Base-by-base conservation (phyloP, 1,140 invertebrate genomes). In the Pemphigus obesinymphae region DNA sequence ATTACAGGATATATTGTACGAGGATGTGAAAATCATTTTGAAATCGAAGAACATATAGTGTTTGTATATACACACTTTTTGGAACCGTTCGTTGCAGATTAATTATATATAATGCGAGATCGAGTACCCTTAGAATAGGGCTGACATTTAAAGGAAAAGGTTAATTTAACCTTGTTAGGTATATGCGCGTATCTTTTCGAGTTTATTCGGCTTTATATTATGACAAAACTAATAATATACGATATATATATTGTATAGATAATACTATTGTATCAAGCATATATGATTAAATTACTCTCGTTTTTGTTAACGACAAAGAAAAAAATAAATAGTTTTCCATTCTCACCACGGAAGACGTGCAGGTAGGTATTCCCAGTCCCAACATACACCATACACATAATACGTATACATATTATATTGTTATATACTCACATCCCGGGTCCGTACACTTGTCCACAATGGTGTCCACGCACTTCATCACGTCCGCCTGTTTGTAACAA, bases 401-500 rank as follows among this genome's bases (percentile, higher is more conserved):
- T 11, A 45, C 43, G 10, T 45, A 7, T 11, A 45, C 10, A 11
- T 7, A 45, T 66, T 66, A 10, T 37, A 66, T 66, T 50, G 48
- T 70, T 26, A 23, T 43, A 61, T 80, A 80, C 76, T 80, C 23
- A 80, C 76, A 80, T 63, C 76, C 76, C 8, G 76, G 76, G 37
- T 80, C 76, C 17, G 76, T 80, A 43, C 76, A 80, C 37, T 80
- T 80, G 76, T 80, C 76, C 53, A 80, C 76, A 40, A 80, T 80
- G 5, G 76, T 80, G 53, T 80, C 76, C 37, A 80, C 76, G 76
- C 76, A 80, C n/a, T 80, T 80, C 76, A 80, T 80, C 53, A 80
- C 55, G 58, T 80, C 76, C 55, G 55, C 76, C 76, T 80, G 76
- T 80, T 80, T 80, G 53, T 80, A 80, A 80, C 76, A 80, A 80